A percentile compares a stretch with the other conserved stretches of the same genome.
Evolutionary conservation across 35 echinoderm and acorn worm genomes (phyloP).

Genomic region (Patiria miniata): DNA sequence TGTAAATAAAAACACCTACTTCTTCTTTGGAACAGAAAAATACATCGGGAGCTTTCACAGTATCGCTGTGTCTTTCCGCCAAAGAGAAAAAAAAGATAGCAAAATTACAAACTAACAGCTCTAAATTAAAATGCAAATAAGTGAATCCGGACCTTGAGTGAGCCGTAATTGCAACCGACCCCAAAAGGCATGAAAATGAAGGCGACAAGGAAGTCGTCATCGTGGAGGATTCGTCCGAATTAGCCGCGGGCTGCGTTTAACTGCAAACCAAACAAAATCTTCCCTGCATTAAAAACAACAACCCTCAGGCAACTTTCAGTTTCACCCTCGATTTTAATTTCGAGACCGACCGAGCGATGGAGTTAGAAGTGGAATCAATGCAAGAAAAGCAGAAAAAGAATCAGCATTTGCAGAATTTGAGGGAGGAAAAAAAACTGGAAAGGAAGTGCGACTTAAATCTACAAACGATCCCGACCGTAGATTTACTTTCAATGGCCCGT

Average conservation of each 20-base stretch:
- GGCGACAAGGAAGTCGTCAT: no score
- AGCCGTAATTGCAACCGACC: no score
- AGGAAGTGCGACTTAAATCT: not conserved
- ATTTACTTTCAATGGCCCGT: no score
- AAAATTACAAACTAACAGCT: no score
- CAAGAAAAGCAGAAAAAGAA: not conserved
- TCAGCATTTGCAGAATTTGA: not conserved
- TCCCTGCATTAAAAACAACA: not conserved
- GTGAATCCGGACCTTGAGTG: no score
- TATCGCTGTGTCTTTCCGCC: no score
- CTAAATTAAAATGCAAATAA: no score
- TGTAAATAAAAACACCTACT: no score
- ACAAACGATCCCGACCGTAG: not conserved
- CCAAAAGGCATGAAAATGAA: no score
- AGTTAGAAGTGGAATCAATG: not conserved
- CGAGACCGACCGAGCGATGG: not conserved
- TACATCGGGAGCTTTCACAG: no score
- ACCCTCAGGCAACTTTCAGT: not conserved
- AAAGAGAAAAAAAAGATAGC: no score
- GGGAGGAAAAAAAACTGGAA: not conserved
- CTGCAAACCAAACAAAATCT: constrained; percentile 1
- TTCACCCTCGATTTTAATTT: constrained; percentile 1
- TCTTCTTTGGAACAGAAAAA: no score
- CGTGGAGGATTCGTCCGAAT: not conserved
- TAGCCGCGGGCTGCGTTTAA: not conserved